Percentiles rank a stretch among this genome's conserved stretches.
Conservation (phyloP, 2,113 vertebrate genomes). For the Myotis brandtii region DNA sequence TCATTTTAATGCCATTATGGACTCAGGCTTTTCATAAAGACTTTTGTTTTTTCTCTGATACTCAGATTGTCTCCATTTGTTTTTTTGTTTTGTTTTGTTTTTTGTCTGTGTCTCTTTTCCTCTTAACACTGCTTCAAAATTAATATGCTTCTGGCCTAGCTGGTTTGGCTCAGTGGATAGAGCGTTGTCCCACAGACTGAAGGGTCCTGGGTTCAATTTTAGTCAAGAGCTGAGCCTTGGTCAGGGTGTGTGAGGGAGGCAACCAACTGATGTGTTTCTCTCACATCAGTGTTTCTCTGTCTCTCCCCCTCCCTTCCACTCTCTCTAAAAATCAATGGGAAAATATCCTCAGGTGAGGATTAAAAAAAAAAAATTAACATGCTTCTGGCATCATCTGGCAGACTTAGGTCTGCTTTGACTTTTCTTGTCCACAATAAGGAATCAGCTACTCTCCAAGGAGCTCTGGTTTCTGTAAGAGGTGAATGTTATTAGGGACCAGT, state of each 20-base stretch:
- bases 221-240: too few species aligned
- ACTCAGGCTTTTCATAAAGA: background rate
- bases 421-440: background rate
- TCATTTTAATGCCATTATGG: background rate
- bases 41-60: background rate
- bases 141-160: background rate
- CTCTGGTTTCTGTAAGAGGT: constrained; percentile 17
- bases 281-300: too few species aligned
- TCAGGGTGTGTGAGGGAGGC: too few species aligned
- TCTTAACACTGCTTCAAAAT: background rate
- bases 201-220: too few species aligned
- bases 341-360: too few species aligned
- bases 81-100: too few species aligned
- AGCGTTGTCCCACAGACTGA: too few species aligned
- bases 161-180: too few species aligned
- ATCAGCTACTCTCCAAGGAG: background rate
- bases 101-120: background rate
- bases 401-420: background rate
- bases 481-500: background rate
- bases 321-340: too few species aligned
- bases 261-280: too few species aligned
- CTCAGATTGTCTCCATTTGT: background rate
- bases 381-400: background rate
- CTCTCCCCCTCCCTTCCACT: too few species aligned
- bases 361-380: background rate